A percentile compares a stretch with the other conserved stretches of the same genome.
Evolutionary conservation across 2,888 invertebrate genomes (phyloP).

Genomic region (Choristoneura rosaceana): DNA sequence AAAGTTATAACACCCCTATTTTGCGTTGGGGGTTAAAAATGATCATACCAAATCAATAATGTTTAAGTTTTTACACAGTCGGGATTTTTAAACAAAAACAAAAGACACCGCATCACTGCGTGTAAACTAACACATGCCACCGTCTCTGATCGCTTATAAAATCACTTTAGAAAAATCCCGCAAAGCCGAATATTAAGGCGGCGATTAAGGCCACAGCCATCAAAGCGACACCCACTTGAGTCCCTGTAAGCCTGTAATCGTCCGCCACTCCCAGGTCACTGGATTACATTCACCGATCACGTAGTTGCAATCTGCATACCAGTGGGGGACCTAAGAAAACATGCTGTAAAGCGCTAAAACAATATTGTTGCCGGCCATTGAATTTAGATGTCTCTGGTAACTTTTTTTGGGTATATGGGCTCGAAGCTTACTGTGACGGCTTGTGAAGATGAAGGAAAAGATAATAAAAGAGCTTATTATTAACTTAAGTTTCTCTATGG

Average conservation of each 20-base stretch:
- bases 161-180: slow-evolving; percentile 39
- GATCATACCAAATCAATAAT: no score
- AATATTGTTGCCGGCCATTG: slow-evolving; percentile 32
- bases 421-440: neutral
- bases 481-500: neutral
- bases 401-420: neutral
- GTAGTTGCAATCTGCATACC: slow-evolving; percentile 80
- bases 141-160: slow-evolving; percentile 33
- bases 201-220: slow-evolving; percentile 40
- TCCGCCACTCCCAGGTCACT: slow-evolving; percentile 71
- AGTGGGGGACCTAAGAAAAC: slow-evolving; percentile 62
- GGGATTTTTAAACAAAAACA: no score
- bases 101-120: neutral
- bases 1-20: no score
- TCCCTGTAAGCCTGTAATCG: slow-evolving; percentile 69
- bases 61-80: no score
- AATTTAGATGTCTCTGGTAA: slow-evolving; percentile 26
- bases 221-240: slow-evolving; percentile 39
- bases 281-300: slow-evolving; percentile 77
- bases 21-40: no score
- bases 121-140: neutral
- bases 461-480: neutral
- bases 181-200: slow-evolving; percentile 39
- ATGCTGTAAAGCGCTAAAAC: slow-evolving; percentile 44
- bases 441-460: neutral